Percentiles rank a stretch among this genome's conserved stretches.
Evolutionary conservation across 2,113 vertebrate genomes (phyloP).

Genomic region (Daubentonia madagascariensis): DNA sequence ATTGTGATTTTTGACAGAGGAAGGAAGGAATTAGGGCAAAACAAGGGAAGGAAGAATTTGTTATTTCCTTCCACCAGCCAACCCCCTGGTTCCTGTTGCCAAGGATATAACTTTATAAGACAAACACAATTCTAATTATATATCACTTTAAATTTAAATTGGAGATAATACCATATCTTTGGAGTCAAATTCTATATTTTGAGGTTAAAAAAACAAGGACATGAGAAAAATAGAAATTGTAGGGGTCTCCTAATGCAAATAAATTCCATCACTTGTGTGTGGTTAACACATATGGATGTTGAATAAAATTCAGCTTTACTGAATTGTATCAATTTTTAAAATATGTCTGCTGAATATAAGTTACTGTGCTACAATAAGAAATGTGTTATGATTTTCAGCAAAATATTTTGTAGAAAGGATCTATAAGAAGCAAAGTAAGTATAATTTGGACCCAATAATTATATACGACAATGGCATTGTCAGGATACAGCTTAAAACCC

Average conservation of each 20-base stretch:
- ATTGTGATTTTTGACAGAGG: conserved; percentile 81
- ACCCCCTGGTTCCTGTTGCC: conserved; percentile 65
- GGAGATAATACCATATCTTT: conserved; percentile 46
- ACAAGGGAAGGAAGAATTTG: conserved; percentile 79
- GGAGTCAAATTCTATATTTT: conserved; percentile 15
- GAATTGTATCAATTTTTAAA: conserved; percentile 38
- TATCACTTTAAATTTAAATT: conserved; percentile 67
- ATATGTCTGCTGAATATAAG: neutral
- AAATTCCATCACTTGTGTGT: neutral
- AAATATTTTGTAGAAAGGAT: neutral
- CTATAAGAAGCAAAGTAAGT: neutral
- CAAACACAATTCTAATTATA: conserved; percentile 70
- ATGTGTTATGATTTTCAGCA: neutral
- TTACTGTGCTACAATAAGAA: neutral
- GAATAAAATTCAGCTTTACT: neutral
- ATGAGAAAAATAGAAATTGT: conserved; percentile 28
- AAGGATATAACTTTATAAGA: conserved; percentile 68
- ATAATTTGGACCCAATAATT: neutral
- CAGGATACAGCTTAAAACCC: neutral
- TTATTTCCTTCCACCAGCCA: conserved; percentile 60
- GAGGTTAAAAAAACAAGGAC: conserved; percentile 36
- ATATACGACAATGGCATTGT: neutral
- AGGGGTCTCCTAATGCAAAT: conserved; percentile 31
- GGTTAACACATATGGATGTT: conserved; percentile 2
- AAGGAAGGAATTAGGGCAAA: conserved; percentile 83